These are phyloP conservation scores for Okapia johnstoni DNA, from an alignment of 2,113 vertebrate genomes.

Conservation along the genomic window DNA sequence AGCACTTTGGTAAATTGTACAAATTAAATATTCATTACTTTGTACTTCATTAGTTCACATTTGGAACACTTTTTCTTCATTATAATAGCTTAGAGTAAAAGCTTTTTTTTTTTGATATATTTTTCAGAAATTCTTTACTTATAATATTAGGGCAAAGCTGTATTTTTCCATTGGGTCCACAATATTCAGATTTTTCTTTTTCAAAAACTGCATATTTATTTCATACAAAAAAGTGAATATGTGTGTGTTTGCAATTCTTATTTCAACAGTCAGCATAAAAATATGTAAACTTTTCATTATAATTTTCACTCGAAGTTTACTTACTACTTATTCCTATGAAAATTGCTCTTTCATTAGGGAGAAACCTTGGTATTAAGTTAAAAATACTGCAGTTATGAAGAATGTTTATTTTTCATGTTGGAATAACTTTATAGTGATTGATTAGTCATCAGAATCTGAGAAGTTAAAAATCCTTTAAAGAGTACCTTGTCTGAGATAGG, in stretches of 20 bases:
- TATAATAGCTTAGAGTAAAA: slow-evolving; percentile 81
- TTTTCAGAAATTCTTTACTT: slow-evolving; percentile 79
- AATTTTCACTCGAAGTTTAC: slow-evolving; percentile 61
- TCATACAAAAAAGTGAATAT: slow-evolving; percentile 22
- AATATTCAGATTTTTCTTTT: slow-evolving; percentile 35
- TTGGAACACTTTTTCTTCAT: slow-evolving; percentile 83
- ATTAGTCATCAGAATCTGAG: not conserved
- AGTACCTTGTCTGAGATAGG: slow-evolving; percentile 5
- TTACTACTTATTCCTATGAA: slow-evolving; percentile 37
- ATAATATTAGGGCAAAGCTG: slow-evolving; percentile 65
- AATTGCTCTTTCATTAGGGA: slow-evolving; percentile 40
- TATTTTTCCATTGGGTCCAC: slow-evolving; percentile 45
- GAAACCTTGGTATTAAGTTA: not conserved
- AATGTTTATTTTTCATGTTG: not conserved
- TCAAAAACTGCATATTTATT: slow-evolving; percentile 45
- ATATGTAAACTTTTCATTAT: slow-evolving; percentile 49
- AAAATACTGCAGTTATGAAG: slow-evolving; percentile 30
- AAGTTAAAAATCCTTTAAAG: slow-evolving; percentile 42
- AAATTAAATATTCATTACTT: slow-evolving; percentile 90
- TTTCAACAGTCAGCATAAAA: slow-evolving; percentile 68
- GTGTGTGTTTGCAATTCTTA: slow-evolving; percentile 62
- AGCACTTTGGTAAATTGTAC: slow-evolving; percentile 84
- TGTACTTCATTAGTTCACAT: slow-evolving; percentile 85
- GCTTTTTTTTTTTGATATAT: slow-evolving; percentile 29
- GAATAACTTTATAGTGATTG: not conserved